Percentiles rank a stretch among this genome's conserved stretches.
These are phyloP conservation scores for Microchrysa polita DNA, from an alignment of 2,888 invertebrate genomes.

Conservation along the genomic window DNA sequence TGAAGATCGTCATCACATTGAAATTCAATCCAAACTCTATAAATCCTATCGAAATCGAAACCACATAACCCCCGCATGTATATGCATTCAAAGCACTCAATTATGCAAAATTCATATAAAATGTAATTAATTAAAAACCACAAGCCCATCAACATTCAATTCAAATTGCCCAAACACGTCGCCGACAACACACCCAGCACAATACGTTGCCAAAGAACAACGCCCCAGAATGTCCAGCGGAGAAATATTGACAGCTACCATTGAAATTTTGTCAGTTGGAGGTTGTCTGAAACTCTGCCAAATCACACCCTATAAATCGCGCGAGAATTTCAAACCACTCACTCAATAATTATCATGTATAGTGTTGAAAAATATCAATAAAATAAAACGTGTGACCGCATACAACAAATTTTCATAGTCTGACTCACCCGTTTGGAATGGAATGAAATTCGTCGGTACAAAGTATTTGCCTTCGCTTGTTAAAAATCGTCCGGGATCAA, in stretches of 20 bases:
- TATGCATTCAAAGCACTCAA: conserved; percentile 5
- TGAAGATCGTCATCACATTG: no score
- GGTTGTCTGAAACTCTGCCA: conserved; percentile 1
- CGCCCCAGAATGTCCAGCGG: conserved; percentile 9
- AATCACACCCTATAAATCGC: neutral
- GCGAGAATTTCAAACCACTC: neutral
- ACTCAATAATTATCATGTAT: no score
- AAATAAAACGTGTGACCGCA: neutral
- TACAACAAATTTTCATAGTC: neutral
- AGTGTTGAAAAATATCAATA: no score
- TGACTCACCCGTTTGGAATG: conserved; percentile 80
- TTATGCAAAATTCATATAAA: conserved; percentile 31
- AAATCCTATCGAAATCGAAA: no score
- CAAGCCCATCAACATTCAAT: no score
- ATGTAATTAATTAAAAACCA: conserved; percentile 37
- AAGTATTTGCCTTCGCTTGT: conserved; percentile 70
- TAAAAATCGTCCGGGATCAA: conserved; percentile 76
- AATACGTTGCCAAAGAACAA: conserved; percentile 6
- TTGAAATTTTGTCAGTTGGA: neutral
- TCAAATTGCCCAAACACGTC: no score
- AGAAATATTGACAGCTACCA: neutral
- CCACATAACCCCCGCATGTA: neutral
- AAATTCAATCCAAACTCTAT: no score
- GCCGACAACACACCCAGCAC: no score
- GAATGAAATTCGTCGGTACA: conserved; percentile 77